Base-by-base conservation (phyloP, 2,888 invertebrate genomes). In the Erynnis tages region DNA sequence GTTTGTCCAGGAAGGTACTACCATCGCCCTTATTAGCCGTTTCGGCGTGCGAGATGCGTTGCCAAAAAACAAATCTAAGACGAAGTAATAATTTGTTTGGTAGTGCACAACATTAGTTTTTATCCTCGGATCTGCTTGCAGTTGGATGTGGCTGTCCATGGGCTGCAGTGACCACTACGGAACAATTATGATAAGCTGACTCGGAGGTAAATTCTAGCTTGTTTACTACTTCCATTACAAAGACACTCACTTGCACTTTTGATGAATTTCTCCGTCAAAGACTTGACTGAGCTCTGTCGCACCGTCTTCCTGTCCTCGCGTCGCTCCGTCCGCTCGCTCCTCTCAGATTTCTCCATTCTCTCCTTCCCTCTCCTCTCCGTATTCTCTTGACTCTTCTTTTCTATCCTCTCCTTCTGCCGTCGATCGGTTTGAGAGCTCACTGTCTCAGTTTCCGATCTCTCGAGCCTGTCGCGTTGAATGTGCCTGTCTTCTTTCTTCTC, bases 221-320 rank as follows among this genome's bases (percentile, higher is more conserved):
- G n/a, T n/a, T n/a, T n/a, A n/a, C n/a, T n/a, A n/a, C n/a, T n/a
- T n/a, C n/a, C n/a, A 16, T 6, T 3, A 19, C n/a, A 2, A 7
- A 17, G 21, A 3, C 47, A 81, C 87, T 86, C 59, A 88, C 88
- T 82, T 44, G 93, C 91, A 73, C 92, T 94, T 69, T 94, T 93
- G 65, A 94, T 93, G 71, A 93, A 95, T 76, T 94, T 95, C 71
- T 95, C 94, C n/a, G 94, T 94, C 58, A 95, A 90, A 50, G 94
- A 94, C 71, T 94, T 94, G 8, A 95, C 94, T 0, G 95, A 95
- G 60, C 93, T 94, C 63, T 93, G 91, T n/a, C 94, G 87, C 4
- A 91, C 82, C 60, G 86, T 82, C 67, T 74, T 82, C 41, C 85
- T 81, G 19, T 80, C 80, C 19, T 62, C 54, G 43, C 65, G 68